Base-by-base conservation (phyloP, 2,797 vertebrate species). In the Acanthiza pusilla region DNA sequence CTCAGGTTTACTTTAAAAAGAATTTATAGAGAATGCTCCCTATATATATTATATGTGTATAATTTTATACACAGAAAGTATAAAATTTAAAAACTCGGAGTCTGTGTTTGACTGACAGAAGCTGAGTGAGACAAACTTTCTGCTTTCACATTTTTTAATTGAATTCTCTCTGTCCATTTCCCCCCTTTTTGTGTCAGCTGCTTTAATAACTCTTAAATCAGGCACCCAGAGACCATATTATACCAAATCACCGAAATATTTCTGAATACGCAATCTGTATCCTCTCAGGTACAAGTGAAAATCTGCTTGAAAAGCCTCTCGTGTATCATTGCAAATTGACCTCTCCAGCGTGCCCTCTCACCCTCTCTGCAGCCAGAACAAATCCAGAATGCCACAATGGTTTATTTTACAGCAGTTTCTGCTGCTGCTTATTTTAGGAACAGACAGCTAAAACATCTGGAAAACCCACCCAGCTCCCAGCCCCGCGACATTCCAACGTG, bases 61-160 rank as follows among this genome's bases (percentile, higher is more conserved):
- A 45, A 45, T 45, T 9, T 88, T 53, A 19, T 13, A 20, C 34
- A 73, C 23, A 63, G 36, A 26, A 84, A 67, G 4, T 2, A 3
- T 3, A 47, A 55, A 38, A 38, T 42, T 54, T 85, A 26, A 27
- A 84, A 88, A 63, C 17, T 34, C 48, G 54, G 4, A 19, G 26
- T 16, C 40, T 74, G 25, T 54, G 18, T 40, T 38, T 65, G 57
- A 72, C 66, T 58, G 63, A 23, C 2, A 61, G 43, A 14, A 36
- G n/a, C 20, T 0, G 0, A 80, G 29, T 0, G 1, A 26, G 55
- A 60, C 12, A 23, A 40, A 30, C 14, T 15, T 80, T 82, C 7
- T 50, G 30, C 21, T 87, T 91, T 73, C 68, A 7, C 34, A 34
- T 71, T 84, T 81, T 79, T 63, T 2, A n/a, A 70, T 54, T 36